Evolutionary conservation across 2,113 vertebrate genomes (phyloP), one percentile per base, ranked within the genome.

Genomic region (Myotis davidii): DNA sequence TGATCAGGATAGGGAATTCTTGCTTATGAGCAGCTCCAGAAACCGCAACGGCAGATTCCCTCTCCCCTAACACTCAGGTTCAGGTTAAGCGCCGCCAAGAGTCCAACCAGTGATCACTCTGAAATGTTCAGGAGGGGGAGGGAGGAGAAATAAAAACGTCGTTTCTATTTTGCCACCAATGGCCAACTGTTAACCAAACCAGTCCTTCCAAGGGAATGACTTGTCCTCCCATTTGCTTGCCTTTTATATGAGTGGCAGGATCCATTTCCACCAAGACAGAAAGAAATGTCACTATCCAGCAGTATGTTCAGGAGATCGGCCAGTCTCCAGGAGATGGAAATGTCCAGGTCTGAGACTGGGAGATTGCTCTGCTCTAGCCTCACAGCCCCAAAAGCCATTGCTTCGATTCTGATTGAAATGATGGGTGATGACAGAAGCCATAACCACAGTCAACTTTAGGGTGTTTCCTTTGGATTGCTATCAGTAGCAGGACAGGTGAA

Each of bases 21-120:
- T 97, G 96, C 95, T 97, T 97, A 95, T 90, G 96, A 94, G 90
- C 94, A 97, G 97, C 97, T 97, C 97, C 97, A 96, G 96, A 97
- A 94, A 97, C 94, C 94, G 95, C 97, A 97, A 88, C 82, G 39
- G 94, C 94, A 97, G 97, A 97, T 96, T 97, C 96, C 96, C 97
- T 96, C 97, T 97, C 85, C 97, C 97, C 97, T 97, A 97, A 97
- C 90, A 97, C 94, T 97, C 97, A 94, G 97, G 97, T 96, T 97
- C 96, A 97, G 96, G 96, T 94, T 96, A 97, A 97, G 95, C 95
- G 72, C 88, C 96, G 90, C 92, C 97, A 95, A 97, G 94, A 93
- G 87, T 97, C 95, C 94, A 95, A 97, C 86, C 94, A 96, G 90
- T 93, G 95, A 96, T 97, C 95, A 96, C 92, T 97, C 97, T 98